phyloP scores from a whole-genome alignment of 1,140 invertebrate species.

The Acyrthosiphon pisum region DNA sequence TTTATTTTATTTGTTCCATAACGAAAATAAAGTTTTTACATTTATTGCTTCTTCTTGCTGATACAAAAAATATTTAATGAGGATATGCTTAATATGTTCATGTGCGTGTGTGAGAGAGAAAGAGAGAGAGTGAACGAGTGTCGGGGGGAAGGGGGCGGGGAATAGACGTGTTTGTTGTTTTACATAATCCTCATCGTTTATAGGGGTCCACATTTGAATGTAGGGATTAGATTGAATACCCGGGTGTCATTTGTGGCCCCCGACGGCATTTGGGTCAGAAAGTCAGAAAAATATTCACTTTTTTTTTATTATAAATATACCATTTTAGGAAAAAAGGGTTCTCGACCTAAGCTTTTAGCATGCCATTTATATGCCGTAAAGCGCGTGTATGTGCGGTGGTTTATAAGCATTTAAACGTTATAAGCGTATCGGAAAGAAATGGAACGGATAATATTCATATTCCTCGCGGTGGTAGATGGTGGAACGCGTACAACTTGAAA shows the following conservation, averaged over 20 bases:
- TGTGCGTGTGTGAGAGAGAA: background rate
- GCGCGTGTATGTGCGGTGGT: background rate
- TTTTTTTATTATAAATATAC: background rate
- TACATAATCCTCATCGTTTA: background rate
- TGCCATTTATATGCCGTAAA: background rate
- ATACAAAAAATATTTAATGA: background rate
- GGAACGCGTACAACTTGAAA: background rate
- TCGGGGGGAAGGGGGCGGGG: background rate
- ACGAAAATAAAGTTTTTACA: background rate
- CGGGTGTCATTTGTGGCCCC: background rate
- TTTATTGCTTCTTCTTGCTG: background rate
- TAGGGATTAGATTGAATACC: background rate
- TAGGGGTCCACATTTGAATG: background rate
- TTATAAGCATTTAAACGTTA: background rate
- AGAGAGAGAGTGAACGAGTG: no score
- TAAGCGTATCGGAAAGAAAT: background rate
- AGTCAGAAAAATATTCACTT: conserved; percentile 5
- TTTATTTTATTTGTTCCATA: background rate
- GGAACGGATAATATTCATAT: background rate
- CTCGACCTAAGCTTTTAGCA: background rate
- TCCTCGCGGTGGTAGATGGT: background rate
- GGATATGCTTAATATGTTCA: background rate
- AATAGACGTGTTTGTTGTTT: background rate
- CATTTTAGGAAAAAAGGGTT: background rate
- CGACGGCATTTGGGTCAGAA: background rate